Percentiles rank a stretch among this genome's conserved stretches.
phyloP scores from a whole-genome alignment of 37 sponge, comb jelly and placozoan species.

The Theonella swinhoei region DNA sequence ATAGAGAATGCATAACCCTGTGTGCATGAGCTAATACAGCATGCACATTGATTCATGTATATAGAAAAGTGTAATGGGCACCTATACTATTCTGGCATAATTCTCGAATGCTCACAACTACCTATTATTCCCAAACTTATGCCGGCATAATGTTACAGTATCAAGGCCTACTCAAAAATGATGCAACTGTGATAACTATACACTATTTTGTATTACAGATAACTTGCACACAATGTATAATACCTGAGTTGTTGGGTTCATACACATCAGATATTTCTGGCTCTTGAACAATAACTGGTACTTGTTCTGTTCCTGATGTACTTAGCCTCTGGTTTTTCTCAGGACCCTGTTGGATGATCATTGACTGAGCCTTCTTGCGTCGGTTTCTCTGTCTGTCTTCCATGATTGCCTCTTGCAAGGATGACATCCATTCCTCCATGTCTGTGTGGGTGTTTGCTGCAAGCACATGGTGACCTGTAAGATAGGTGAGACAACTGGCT shows the following conservation, averaged over 20 bases:
- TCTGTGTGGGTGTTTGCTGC: slow-evolving; percentile 52
- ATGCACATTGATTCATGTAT: too few relatives aligned
- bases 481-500: neutral
- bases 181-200: too few relatives aligned
- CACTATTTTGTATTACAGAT: too few relatives aligned
- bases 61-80: too few relatives aligned
- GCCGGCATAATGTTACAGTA: too few relatives aligned
- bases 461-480: slow-evolving; percentile 67
- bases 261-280: neutral
- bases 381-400: slow-evolving; percentile 26
- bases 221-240: too few relatives aligned
- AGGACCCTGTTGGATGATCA: neutral
- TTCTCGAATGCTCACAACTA: too few relatives aligned
- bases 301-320: neutral
- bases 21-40: too few relatives aligned
- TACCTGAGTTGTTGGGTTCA: neutral
- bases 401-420: slow-evolving; percentile 46
- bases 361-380: slow-evolving; percentile 32
- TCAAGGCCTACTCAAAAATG: too few relatives aligned
- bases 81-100: too few relatives aligned
- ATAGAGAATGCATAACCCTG: too few relatives aligned
- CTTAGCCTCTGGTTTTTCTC: neutral
- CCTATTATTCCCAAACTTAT: too few relatives aligned
- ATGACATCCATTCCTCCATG: slow-evolving; percentile 65
- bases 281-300: neutral